phyloP scores from a whole-genome alignment of 2,113 vertebrate genomes.

The Xyrauchen texanus region DNA sequence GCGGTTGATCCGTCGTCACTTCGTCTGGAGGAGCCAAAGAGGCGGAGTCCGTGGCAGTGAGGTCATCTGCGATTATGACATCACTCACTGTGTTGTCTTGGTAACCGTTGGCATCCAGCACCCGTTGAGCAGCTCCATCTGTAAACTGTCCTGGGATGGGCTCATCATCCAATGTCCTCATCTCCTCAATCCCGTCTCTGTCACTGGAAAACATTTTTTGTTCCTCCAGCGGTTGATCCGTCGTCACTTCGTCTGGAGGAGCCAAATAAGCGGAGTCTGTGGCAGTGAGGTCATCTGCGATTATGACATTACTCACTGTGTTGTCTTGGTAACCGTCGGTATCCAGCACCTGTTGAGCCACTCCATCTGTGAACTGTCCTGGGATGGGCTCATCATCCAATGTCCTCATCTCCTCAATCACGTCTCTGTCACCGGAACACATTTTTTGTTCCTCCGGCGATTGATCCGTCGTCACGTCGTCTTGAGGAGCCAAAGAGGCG shows the following conservation, averaged over 20 bases:
- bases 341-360: slow-evolving; percentile 14
- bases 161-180: not conserved
- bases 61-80: not conserved
- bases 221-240: not conserved
- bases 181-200: not conserved
- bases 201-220: not conserved
- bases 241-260: slow-evolving; percentile 11
- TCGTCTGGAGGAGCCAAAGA: slow-evolving; percentile 3
- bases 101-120: not conserved
- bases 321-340: not conserved
- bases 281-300: not conserved
- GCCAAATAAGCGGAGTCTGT: not conserved
- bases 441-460: not conserved
- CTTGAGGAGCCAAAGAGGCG: not conserved
- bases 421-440: not conserved
- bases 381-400: not conserved
- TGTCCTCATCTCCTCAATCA: not conserved
- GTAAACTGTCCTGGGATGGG: slow-evolving; percentile 14
- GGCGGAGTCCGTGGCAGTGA: not conserved
- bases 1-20: not conserved
- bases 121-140: slow-evolving; percentile 10
- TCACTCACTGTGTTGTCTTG: not conserved
- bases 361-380: slow-evolving; percentile 20
- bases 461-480: not conserved
- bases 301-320: not conserved